Evolutionary conservation across 2,888 invertebrate species (phyloP).

Genomic region (Epirrhoe alternata): DNA sequence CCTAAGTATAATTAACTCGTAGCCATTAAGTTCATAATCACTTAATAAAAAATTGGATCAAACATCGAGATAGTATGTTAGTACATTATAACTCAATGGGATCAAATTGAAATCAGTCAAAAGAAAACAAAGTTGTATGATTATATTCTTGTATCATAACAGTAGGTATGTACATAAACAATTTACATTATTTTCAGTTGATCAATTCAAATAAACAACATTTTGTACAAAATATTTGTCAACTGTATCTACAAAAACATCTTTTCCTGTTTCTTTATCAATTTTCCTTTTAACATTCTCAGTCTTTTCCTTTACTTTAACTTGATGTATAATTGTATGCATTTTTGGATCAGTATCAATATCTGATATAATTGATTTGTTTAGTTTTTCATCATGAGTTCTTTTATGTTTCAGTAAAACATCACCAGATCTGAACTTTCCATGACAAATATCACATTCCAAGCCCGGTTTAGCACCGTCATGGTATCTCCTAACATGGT

Average conservation of each 20-base stretch:
- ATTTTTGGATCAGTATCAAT: neutral
- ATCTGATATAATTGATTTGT: neutral
- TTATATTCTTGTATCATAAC: no score
- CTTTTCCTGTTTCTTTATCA: neutral
- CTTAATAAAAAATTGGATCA: no score
- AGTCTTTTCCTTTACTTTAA: neutral
- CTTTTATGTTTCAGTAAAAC: conserved; percentile 63
- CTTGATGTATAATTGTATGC: neutral
- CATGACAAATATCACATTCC: conserved; percentile 64
- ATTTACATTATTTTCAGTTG: no score
- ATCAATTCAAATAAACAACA: no score
- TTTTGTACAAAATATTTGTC: conserved; percentile 1
- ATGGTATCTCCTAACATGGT: conserved; percentile 67
- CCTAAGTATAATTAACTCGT: no score
- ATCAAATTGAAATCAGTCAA: no score
- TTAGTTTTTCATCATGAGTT: conserved; percentile 17
- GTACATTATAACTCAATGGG: no score
- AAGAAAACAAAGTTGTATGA: no score
- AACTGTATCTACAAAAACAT: neutral
- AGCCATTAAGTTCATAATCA: no score
- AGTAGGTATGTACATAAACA: no score
- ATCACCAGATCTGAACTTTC: conserved; percentile 59
- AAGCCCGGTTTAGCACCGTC: conserved; percentile 46
- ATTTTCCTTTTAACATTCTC: neutral
- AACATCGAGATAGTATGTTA: no score